Percentiles rank a stretch among this genome's conserved stretches.
These are phyloP conservation scores for Megalops cyprinoides DNA, from an alignment of 2,797 vertebrate genomes.

Conservation along the genomic window DNA sequence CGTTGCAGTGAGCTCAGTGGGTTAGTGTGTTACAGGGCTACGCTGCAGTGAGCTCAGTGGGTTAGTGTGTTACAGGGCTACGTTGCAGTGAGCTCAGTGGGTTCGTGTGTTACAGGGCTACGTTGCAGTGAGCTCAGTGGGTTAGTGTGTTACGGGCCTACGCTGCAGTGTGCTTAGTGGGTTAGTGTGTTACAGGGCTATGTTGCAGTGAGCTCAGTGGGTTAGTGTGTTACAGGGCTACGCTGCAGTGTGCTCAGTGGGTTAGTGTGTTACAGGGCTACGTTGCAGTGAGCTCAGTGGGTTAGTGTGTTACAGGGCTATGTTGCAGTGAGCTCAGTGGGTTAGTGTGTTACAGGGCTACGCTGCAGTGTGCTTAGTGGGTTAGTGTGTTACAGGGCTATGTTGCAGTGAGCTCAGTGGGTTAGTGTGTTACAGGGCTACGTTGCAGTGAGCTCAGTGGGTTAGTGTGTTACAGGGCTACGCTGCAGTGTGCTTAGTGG, in stretches of 20 bases:
- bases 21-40: too few relatives aligned
- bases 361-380: slow-evolving; percentile 9
- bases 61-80: too few relatives aligned
- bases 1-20: too few relatives aligned
- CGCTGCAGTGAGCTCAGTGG: too few relatives aligned
- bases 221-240: neutral
- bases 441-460: neutral
- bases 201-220: too few relatives aligned
- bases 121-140: slow-evolving; percentile 50
- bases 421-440: neutral
- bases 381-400: neutral
- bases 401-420: neutral
- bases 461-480: too few relatives aligned
- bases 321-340: neutral
- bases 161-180: neutral
- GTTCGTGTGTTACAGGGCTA: too few relatives aligned
- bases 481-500: neutral
- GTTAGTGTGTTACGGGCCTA: slow-evolving; percentile 41
- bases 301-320: neutral
- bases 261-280: neutral
- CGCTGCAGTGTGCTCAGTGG: neutral
- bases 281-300: neutral
- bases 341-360: neutral
- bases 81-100: too few relatives aligned
- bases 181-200: neutral